Evolutionary conservation across 2,888 invertebrate species (phyloP).

Genomic region (Tenthredo livida): DNA sequence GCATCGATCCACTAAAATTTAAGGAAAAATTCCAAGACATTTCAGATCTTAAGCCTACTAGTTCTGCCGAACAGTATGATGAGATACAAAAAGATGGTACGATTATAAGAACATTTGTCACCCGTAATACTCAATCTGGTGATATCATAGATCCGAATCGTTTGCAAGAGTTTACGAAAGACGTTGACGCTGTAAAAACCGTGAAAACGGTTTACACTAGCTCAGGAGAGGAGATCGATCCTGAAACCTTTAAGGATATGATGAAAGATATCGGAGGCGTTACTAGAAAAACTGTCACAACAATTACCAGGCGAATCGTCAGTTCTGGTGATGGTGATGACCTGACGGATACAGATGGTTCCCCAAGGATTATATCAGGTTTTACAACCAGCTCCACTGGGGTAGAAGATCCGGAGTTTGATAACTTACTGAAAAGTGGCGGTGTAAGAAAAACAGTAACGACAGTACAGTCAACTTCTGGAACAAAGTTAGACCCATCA

Average conservation of each 20-base stretch:
- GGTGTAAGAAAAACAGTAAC: conserved; percentile 34
- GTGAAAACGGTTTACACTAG: conserved; percentile 35
- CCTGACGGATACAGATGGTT: conserved; percentile 18
- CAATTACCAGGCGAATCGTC: conserved; percentile 47
- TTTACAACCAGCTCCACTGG: conserved; percentile 39
- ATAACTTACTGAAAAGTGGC: conserved; percentile 33
- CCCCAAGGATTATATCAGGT: conserved; percentile 18
- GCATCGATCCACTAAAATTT: conserved; percentile 44
- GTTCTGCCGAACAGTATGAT: conserved; percentile 37
- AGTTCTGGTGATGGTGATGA: conserved; percentile 36
- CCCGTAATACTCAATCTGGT: conserved; percentile 28
- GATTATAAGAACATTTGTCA: conserved; percentile 25
- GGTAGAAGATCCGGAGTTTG: conserved; percentile 59
- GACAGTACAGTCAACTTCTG: conserved; percentile 49
- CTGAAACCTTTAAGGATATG: conserved; percentile 67
- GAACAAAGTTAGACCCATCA: conserved; percentile 58
- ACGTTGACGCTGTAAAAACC: conserved; percentile 25
- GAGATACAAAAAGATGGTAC: conserved; percentile 41
- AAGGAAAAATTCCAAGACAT: conserved; percentile 46
- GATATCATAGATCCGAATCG: conserved; percentile 35
- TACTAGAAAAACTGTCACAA: conserved; percentile 53
- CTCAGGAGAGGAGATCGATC: conserved; percentile 46
- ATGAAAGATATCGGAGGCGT: conserved; percentile 65
- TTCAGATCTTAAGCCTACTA: background rate
- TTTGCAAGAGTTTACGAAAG: conserved; percentile 34